These are phyloP conservation scores for Catostomus latipinnis DNA, from an alignment of 2,797 vertebrate species.

Conservation along the genomic window DNA sequence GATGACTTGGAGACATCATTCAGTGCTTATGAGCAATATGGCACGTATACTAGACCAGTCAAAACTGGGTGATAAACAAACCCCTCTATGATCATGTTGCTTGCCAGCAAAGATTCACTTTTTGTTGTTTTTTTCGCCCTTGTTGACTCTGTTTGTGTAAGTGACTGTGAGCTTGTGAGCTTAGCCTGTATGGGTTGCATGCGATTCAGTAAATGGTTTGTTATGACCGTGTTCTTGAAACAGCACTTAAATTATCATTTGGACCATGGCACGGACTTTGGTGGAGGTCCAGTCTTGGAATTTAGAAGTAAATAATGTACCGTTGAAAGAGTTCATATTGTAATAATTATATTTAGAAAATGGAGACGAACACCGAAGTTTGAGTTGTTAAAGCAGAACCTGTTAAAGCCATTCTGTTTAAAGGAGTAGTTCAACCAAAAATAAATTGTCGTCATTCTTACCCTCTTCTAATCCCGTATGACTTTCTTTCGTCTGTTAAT, in stretches of 20 bases:
- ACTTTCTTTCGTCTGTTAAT: no score
- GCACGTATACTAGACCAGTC: not conserved
- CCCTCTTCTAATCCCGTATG: no score
- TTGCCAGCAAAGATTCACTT: not conserved
- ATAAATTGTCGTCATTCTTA: no score
- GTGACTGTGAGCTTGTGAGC: no score
- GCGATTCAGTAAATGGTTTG: constrained; percentile 27
- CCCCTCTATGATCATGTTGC: not conserved
- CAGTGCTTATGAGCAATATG: not conserved
- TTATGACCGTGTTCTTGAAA: constrained; percentile 6
- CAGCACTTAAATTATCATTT: constrained; percentile 1
- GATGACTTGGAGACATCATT: not conserved
- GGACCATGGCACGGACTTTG: not conserved
- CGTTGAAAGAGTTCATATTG: not conserved
- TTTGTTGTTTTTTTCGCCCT: not conserved
- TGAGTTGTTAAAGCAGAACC: no score
- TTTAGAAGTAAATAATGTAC: constrained; percentile 24
- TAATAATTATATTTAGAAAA: not conserved
- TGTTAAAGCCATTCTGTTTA: no score
- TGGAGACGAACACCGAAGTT: not conserved
- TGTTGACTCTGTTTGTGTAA: no score
- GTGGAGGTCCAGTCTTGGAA: not conserved
- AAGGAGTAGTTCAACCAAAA: no score
- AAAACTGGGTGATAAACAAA: constrained; percentile 5
- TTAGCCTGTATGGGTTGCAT: constrained; percentile 24